phyloP scores from a whole-genome alignment of 37 sponge, comb jelly and placozoan species.

The Geodia barretti region DNA sequence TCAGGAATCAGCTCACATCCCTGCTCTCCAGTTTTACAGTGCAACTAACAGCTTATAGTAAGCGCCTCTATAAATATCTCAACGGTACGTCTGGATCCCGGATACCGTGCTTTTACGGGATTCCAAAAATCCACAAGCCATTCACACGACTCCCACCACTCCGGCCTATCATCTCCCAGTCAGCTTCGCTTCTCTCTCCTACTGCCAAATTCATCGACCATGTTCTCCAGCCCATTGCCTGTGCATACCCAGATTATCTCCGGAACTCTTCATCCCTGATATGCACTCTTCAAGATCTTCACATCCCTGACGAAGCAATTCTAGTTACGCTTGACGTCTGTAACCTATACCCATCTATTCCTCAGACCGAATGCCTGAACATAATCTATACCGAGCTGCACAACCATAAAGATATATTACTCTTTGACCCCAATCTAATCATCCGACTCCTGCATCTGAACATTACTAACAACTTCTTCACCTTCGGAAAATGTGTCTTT shows the following conservation, averaged over 20 bases:
- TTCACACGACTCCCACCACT: slow-evolving; percentile 12
- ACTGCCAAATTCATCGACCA: slow-evolving; percentile 27
- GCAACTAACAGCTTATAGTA: not conserved
- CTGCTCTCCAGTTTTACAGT: not conserved
- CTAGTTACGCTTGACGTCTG: slow-evolving; percentile 7
- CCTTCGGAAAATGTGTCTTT: not conserved
- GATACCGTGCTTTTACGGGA: slow-evolving; percentile 8
- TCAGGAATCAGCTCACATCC: slow-evolving; percentile 7
- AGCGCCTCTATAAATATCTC: not conserved
- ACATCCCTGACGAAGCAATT: not conserved
- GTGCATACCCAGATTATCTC: slow-evolving; percentile 20
- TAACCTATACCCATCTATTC: slow-evolving; percentile 22
- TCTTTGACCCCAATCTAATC: slow-evolving; percentile 32
- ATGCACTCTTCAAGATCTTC: not conserved
- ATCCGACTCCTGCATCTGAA: slow-evolving; percentile 8
- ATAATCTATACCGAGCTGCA: slow-evolving; percentile 18
- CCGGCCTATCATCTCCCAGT: slow-evolving; percentile 13
- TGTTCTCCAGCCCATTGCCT: slow-evolving; percentile 15
- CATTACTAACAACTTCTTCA: slow-evolving; percentile 17
- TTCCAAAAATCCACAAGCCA: slow-evolving; percentile 23
- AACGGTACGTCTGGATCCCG: not conserved
- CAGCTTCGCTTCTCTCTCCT: slow-evolving; percentile 1
- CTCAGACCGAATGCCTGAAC: slow-evolving; percentile 13
- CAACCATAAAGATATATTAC: not conserved
- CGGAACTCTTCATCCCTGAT: slow-evolving; percentile 1